Base-by-base conservation (phyloP, 2,888 invertebrate genomes). In the Chesias legatella region DNA sequence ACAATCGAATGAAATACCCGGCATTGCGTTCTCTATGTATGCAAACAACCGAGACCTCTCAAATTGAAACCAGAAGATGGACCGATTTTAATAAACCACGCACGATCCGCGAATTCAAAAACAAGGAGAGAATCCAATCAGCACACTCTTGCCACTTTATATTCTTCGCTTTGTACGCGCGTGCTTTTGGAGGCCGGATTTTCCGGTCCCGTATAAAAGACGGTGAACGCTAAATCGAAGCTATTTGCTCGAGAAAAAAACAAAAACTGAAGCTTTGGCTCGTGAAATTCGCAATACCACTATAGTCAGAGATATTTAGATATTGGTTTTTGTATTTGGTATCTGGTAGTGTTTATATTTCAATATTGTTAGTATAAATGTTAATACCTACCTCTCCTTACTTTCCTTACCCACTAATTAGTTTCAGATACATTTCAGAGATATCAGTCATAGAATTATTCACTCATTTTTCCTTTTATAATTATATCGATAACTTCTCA, bases 91-190 rank as follows among this genome's bases (percentile, higher is more conserved):
- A 44, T 29, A 44, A 28, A 44, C 35, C 32, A 35, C 44, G 35
- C 44, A 44, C 44, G 39, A 39, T 29, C 10, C 25, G 32, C 32
- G 29, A 32, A 39, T 39, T 35, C 44, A 22, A 33, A 44, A 44
- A 44, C 35, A 44, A 36, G 32, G 28, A 32, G 32, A 20, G 25
- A 44, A 44, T 40, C 35, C 44, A 44, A 44, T 44, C 44, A 44
- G 33, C 8, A 25, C 20, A 21, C 33, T 33, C 8, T 8, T 28
- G 10, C 8, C 8, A 23, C 22, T 39, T 28, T 28, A 17, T 40
- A 29, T 29, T 26, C 10, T n/a, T 6, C 9, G 26, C 10, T n/a
- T 38, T 10, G 10, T 27, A 23, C 32, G 39, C 29, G 39, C 33
- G 13, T 17, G 13, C 13, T 25, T 33, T 33, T 29, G 24, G 9